Base-by-base conservation (phyloP, 2,113 vertebrate species). In the Athene noctua region DNA sequence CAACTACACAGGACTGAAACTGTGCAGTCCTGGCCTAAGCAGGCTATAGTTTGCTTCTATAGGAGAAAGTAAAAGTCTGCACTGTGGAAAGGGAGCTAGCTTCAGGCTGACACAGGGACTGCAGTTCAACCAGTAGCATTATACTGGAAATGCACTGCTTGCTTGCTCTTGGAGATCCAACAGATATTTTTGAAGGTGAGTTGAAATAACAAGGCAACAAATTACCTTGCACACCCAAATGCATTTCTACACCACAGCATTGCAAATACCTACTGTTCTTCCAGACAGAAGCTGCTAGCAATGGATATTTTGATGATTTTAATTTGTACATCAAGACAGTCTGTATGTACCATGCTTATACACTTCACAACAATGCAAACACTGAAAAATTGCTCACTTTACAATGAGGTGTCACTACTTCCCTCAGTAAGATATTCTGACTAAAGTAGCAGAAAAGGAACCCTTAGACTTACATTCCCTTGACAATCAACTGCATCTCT, bases 401-500 rank as follows among this genome's bases (percentile, higher is more conserved):
- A 77, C 94, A 94, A 47, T 10, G 62, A 94, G 86, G 62, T 57
- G 71, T 46, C 86, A 47, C 7, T 6, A 55, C 61, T 73, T 70
- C 63, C 67, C 75, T 93, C 57, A 63, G 44, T 51, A 77, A 85
- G 47, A 79, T 32, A 15, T 14, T 92, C 85, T 71, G 36, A 46
- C 63, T 63, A 11, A 86, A 78, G 75, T 2, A 94, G 82, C 63
- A 91, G 62, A 34, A 61, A 51, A 93, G 66, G 92, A 90, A 47
- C 61, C 67, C 55, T 75, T 19, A 21, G 44, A 98, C 98, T 98
- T 98, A 98, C 98, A 46, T 84, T 98, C 68, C 98, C 92, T 92
- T 98, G 98, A 95, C 98, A 97, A 86, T 98, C 93, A 80, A 63
- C 86, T 54, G 98, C 96, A 73, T 99, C 97, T 73, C 96, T 96